phyloP scores from a whole-genome alignment of 2,888 invertebrate species.

The Drosophila neonasuta region DNA sequence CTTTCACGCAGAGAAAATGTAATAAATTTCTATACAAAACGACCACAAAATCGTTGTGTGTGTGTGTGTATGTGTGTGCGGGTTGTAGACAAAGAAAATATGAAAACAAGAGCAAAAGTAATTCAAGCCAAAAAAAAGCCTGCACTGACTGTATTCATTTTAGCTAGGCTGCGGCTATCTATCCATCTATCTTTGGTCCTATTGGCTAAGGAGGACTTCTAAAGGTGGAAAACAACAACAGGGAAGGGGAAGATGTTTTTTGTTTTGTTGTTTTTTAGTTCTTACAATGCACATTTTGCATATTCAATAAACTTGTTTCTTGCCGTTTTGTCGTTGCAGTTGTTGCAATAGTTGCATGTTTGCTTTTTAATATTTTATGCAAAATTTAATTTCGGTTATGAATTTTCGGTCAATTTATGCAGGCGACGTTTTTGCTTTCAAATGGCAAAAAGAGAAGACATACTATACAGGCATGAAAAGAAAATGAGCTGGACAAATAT shows the following conservation, averaged over 20 bases:
- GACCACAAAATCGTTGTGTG: constrained; percentile 65
- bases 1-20: constrained; percentile 57
- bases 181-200: constrained; percentile 51
- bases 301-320: constrained; percentile 66
- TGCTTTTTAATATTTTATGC: constrained; percentile 48
- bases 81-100: constrained; percentile 64
- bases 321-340: constrained; percentile 48
- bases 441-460: not conserved
- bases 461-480: not conserved
- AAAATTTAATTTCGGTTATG: constrained; percentile 53
- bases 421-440: constrained; percentile 11
- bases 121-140: constrained; percentile 53
- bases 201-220: not conserved
- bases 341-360: constrained; percentile 44
- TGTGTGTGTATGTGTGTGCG: constrained; percentile 21
- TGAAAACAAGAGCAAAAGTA: constrained; percentile 61
- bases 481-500: not conserved
- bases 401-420: constrained; percentile 45
- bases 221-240: not conserved
- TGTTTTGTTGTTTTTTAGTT: constrained; percentile 9
- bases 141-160: constrained; percentile 33
- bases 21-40: constrained; percentile 72
- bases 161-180: constrained; percentile 51
- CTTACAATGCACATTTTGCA: constrained; percentile 55
- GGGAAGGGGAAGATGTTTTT: constrained; percentile 9